Percentiles rank a stretch among this genome's conserved stretches.
These are phyloP conservation scores for Cyrtonyx montezumae DNA, from an alignment of 2,113 vertebrate species.

Conservation along the genomic window DNA sequence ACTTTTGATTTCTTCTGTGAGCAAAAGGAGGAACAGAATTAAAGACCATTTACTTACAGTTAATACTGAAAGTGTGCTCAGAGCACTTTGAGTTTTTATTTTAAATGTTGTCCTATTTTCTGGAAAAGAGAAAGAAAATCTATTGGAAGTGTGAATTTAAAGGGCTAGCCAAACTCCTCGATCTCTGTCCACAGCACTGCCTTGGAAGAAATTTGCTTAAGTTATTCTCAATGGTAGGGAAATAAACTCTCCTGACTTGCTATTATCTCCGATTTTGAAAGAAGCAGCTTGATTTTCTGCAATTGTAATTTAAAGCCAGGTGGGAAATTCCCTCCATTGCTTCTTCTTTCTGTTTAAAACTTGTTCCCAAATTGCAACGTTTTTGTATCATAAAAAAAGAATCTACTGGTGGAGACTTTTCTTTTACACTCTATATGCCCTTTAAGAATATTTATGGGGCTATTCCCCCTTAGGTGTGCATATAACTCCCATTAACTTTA, in stretches of 20 bases:
- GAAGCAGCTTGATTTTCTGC: neutral
- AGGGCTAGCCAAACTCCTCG: neutral
- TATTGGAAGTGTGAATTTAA: neutral
- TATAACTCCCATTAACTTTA: constrained; percentile 9
- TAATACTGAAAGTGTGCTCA: neutral
- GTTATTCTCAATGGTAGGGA: neutral
- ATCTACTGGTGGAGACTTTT: neutral
- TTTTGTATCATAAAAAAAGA: constrained; percentile 9
- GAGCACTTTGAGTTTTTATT: neutral
- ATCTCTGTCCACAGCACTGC: neutral
- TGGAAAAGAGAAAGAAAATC: neutral
- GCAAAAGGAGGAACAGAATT: neutral
- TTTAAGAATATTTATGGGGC: constrained; percentile 32
- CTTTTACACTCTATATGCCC: neutral
- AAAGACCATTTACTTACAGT: neutral
- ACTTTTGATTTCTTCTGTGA: neutral
- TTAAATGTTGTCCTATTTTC: neutral
- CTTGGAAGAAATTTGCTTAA: neutral
- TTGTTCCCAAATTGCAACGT: constrained; percentile 4
- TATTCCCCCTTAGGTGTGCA: neutral
- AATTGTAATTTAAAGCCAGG: constrained; percentile 29
- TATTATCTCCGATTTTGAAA: constrained; percentile 18
- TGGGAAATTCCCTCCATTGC: neutral
- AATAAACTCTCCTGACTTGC: neutral
- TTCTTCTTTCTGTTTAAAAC: constrained; percentile 15